Conservation (phyloP, 1,140 invertebrate species). For the Leptopilina clavipes region DNA sequence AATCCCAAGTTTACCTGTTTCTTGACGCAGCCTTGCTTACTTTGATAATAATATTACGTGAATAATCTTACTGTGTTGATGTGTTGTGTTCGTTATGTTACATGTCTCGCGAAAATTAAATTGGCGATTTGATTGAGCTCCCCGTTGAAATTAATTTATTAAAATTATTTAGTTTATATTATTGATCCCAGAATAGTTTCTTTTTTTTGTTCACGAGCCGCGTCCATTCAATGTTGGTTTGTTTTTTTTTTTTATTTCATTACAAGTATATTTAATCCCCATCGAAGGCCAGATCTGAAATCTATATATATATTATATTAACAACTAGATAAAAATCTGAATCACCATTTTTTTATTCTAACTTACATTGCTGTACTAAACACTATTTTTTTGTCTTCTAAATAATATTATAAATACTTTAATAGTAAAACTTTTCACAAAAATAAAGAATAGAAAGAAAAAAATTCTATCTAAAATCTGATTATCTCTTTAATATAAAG, state of each 20-base stretch:
- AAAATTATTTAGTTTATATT: too few species aligned
- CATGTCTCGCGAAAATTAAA: conserved; percentile 47
- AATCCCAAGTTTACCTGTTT: conserved; percentile 3
- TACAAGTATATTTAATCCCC: too few species aligned
- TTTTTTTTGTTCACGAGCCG: conserved; percentile 67
- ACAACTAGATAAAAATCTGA: conserved; percentile 33
- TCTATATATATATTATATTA: too few species aligned
- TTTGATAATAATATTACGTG: too few species aligned
- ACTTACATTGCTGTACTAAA: conserved; percentile 23
- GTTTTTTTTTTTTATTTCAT: conserved; percentile 21
- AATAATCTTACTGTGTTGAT: conserved; percentile 28
- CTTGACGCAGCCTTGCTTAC: conserved; percentile 15
- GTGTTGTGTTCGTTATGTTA: conserved; percentile 46
- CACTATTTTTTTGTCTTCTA: conserved; percentile 40
- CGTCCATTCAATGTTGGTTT: conserved; percentile 51
- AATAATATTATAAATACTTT: conserved; percentile 40
- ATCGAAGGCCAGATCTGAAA: conserved; percentile 24
- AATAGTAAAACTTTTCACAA: conserved; percentile 25
- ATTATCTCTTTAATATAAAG: conserved; percentile 33
- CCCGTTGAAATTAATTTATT: conserved; percentile 54
- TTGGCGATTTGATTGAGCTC: conserved; percentile 69
- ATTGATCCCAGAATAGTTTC: conserved; percentile 52
- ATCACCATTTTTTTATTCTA: conserved; percentile 9
- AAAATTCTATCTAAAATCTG: conserved; percentile 38
- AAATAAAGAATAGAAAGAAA: conserved; percentile 23